Conservation (phyloP, 2,797 vertebrate genomes). For the Darevskia nairensis region DNA sequence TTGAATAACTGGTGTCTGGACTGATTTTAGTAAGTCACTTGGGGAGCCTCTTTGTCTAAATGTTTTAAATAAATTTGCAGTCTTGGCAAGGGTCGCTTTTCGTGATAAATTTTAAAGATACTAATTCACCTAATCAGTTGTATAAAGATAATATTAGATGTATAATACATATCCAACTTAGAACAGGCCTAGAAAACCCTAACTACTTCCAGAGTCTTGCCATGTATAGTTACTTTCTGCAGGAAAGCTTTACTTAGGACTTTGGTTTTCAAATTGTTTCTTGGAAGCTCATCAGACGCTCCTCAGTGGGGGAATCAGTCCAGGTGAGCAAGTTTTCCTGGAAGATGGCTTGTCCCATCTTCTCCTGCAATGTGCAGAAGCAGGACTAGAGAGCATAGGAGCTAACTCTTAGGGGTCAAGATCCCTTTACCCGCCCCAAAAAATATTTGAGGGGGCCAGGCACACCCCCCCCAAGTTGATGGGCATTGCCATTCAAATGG, state of each 20-base stretch:
- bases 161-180: background rate
- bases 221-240: background rate
- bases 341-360: background rate
- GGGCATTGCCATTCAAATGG: too few species aligned
- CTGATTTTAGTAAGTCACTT: too few species aligned
- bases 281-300: background rate
- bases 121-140: background rate
- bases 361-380: background rate
- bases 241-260: background rate
- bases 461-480: too few species aligned
- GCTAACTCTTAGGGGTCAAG: too few species aligned
- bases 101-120: background rate
- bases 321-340: background rate
- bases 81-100: background rate
- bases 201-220: background rate
- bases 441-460: too few species aligned
- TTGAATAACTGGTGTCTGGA: background rate
- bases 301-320: background rate
- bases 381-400: background rate
- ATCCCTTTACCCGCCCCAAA: too few species aligned
- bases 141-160: background rate
- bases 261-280: background rate
- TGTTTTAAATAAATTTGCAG: background rate
- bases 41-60: too few species aligned
- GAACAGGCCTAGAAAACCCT: background rate